Conservation (phyloP, 2,113 vertebrate genomes). For the Gavialis gangeticus region DNA sequence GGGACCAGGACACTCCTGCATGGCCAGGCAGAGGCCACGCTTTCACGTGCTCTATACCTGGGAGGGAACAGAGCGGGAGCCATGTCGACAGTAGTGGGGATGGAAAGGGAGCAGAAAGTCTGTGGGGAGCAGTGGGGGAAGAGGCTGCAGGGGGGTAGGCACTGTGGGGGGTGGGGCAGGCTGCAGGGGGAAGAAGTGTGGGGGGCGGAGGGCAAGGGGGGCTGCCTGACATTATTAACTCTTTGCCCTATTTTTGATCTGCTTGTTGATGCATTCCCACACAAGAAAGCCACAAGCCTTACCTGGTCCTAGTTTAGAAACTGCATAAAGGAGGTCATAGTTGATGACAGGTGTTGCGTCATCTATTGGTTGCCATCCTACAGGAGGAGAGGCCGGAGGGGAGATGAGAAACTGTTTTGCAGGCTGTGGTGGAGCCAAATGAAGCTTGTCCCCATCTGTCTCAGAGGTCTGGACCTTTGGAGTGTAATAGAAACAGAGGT, state of each 20-base stretch:
- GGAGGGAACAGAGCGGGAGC: too few relatives aligned
- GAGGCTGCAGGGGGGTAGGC: too few relatives aligned
- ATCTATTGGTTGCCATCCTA: slow-evolving; percentile 88
- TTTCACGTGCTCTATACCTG: too few relatives aligned
- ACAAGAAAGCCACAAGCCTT: slow-evolving; percentile 4
- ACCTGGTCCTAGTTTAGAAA: slow-evolving; percentile 90
- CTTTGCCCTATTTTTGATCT: fast-evolving
- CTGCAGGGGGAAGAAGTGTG: too few relatives aligned
- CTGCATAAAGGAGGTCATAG: slow-evolving; percentile 90
- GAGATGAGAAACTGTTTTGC: slow-evolving; percentile 93
- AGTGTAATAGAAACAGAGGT: slow-evolving; percentile 32
- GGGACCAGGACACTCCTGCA: too few relatives aligned
- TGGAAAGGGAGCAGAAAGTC: not conserved
- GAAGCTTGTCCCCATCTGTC: slow-evolving; percentile 89
- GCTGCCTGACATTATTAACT: not conserved
- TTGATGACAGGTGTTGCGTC: slow-evolving; percentile 90
- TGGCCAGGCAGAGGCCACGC: too few relatives aligned
- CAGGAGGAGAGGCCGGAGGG: slow-evolving; percentile 87
- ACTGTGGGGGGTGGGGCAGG: too few relatives aligned
- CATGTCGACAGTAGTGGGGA: not conserved
- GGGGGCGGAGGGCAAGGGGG: too few relatives aligned
- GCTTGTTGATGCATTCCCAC: not conserved
- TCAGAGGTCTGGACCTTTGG: slow-evolving; percentile 86
- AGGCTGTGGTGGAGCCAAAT: slow-evolving; percentile 89
- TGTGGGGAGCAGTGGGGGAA: not conserved